Base-by-base conservation (phyloP, 2,797 vertebrate genomes). In the Gymnodraco acuticeps region DNA sequence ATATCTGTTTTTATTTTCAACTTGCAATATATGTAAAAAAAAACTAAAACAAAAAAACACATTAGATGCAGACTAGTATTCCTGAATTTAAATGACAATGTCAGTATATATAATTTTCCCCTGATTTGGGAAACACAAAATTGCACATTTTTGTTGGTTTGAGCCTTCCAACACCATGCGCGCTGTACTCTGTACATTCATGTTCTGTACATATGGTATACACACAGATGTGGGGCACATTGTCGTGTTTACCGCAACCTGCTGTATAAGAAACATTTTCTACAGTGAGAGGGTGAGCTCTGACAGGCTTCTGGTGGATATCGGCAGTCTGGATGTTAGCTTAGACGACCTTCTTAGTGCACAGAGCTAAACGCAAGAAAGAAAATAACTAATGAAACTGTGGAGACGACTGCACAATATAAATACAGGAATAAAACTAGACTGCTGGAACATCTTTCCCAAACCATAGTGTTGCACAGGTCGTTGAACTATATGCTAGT, bases 71-170 rank as follows among this genome's bases (percentile, higher is more conserved):
- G 75, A 91, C 82, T 92, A 94, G 92, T 93, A 93, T 92, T 93
- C 90, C 91, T 90, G 81, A 94, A 93, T 90, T 91, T 91, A 90
- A 90, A 95, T 91, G 80, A 95, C 93, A 94, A 95, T 94, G 92
- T 94, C 94, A 95, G 92, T 94, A 94, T 94, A 85, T 93, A 88
- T 92, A 86, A 90, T 93, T 94, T 94, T 94, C 92, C 89, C 93
- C 89, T 88, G 82, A 85, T 92, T 88, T 70, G 92, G 93, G 93
- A 93, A 94, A 95, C 91, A 94, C 87, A 89, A 91, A 93, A 92
- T 95, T 95, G 94, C 94, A 95, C 94, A 94, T 94, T 94, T 94
- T 82, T 92, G 92, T 95, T 94, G 93, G 93, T 95, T 93, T 89
- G 90, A 93, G 93, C 93, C 93, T 93, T 94, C 91, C 90, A 94